These are phyloP conservation scores for Mugil cephalus DNA, from an alignment of 2,113 vertebrate genomes.

Conservation along the genomic window DNA sequence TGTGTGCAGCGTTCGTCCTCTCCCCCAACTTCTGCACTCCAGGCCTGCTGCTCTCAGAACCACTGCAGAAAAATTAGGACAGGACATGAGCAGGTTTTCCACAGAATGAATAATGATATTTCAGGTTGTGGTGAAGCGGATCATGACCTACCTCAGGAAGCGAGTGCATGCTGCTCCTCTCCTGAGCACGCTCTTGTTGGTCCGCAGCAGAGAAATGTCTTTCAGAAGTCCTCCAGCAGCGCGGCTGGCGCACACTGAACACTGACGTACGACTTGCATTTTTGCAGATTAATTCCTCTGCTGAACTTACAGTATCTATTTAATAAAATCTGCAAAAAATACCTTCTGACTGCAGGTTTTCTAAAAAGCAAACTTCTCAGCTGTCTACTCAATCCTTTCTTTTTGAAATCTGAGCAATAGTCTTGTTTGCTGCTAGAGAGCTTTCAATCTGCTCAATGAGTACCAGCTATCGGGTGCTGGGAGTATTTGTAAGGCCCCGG, in stretches of 20 bases:
- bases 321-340: background rate
- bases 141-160: conserved; percentile 69
- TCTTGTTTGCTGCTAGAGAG: conserved; percentile 10
- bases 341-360: background rate
- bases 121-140: background rate
- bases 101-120: background rate
- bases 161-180: conserved; percentile 65
- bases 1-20: conserved; percentile 34
- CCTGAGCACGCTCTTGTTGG: conserved; percentile 62
- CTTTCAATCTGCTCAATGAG: conserved; percentile 13
- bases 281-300: conserved; percentile 20
- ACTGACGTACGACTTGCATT: conserved; percentile 75
- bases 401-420: conserved; percentile 5
- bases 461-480: background rate
- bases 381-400: conserved; percentile 1
- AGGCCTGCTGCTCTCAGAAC: conserved; percentile 46
- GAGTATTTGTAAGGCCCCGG: conserved; percentile 64
- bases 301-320: conserved; percentile 1
- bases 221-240: conserved; percentile 62
- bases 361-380: background rate
- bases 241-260: conserved; percentile 71
- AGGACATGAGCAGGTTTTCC: background rate
- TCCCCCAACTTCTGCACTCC: conserved; percentile 44
- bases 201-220: conserved; percentile 64
- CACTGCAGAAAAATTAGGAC: conserved; percentile 26